Evolutionary conservation across 2,113 vertebrate genomes (phyloP), one percentile per base, ranked within the genome.

Genomic region (Tragelaphus strepsiceros): DNA sequence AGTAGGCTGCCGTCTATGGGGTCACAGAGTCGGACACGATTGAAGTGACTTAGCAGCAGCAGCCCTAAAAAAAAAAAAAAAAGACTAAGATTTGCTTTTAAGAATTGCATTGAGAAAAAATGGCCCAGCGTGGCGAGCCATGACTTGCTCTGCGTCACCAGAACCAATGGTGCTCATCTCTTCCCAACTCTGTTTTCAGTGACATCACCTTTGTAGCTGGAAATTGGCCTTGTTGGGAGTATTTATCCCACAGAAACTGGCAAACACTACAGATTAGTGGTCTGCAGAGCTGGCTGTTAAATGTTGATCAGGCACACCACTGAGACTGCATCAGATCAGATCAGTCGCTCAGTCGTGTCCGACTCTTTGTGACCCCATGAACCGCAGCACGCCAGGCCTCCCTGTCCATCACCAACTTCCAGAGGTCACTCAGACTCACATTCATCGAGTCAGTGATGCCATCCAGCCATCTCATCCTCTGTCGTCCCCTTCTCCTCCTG

Each of bases 1-100:
- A 21, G n/a, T 22, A 21, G 5, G n/a, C 67, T 71, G n/a, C 67
- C 10, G 0, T 71, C n/a, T 22, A 3, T 3, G 19, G n/a, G n/a
- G 67, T 39, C 5, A 0, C 67, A 71, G 19, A 22, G n/a, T 39
- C 1, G 0, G 67, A 71, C n/a, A 39, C 2, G 5, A 39, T 10
- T 39, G 67, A 71, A 71, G 5, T 0, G 0, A 71, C n/a, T 71
- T 71, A 39, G n/a, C 67, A 39, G 64, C 64, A 67, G n/a, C n/a
- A 67, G n/a, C 64, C 10, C 10, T 35, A 9, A 71, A 67, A 19
- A 67, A 8, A 7, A 64, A 71, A 35, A 54, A 85, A 35, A 62
- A 86, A 59, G 46, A 64, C 22, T 74, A 12, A 96, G 12, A 90
- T 77, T 67, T 90, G 46, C 21, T 59, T 94, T 89, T 87, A 93